Evolutionary conservation across 2,113 vertebrate genomes (phyloP), one percentile per base, ranked within the genome.

Genomic region (Cygnus buccinator): DNA sequence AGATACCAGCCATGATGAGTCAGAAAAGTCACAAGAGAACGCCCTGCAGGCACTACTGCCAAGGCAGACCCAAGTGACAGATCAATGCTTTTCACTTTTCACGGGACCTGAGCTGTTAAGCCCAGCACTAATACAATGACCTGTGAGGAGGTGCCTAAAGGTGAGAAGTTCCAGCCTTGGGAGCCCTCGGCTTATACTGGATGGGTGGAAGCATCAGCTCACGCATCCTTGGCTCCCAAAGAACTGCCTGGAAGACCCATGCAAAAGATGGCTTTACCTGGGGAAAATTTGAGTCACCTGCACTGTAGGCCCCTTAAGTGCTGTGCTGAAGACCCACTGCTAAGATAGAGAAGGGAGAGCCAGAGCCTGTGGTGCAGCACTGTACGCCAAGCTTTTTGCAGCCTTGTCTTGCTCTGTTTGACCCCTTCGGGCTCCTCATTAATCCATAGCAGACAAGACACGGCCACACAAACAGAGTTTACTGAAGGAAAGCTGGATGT

Each of bases 401-500:
- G 79, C 67, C 73, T 92, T 22, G 2, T 83, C 94, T 87, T 78
- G 62, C 79, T 95, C 58, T 52, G 78, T 58, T 81, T 95, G 90
- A 86, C 94, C 92, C 96, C 96, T 96, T 35, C 43, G 46, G 89
- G 96, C 93, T 92, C 89, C 90, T 97, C 97, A 76, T 89, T 97
- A 96, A 97, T 95, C 84, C 83, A 21, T 18, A 97, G 92, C 94
- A 94, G 95, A 93, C 77, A 48, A 75, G 87, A 76, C 82, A 57
- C 0, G 81, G 97, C 97, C 97, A 97, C 97, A 97, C 97, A 98
- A 85, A 94, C 92, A 94, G 96, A 62, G 61, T 96, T 95, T 96
- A 96, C 89, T 80, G 92, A 70, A 89, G 83, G 88, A 90, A 94
- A 97, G 95, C 97, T 97, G 97, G 94, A 95, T 98, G 87, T 97